Percentiles rank a stretch among this genome's conserved stretches.
phyloP scores from a whole-genome alignment of 1,140 invertebrate genomes.

The Onthophagus taurus region DNA sequence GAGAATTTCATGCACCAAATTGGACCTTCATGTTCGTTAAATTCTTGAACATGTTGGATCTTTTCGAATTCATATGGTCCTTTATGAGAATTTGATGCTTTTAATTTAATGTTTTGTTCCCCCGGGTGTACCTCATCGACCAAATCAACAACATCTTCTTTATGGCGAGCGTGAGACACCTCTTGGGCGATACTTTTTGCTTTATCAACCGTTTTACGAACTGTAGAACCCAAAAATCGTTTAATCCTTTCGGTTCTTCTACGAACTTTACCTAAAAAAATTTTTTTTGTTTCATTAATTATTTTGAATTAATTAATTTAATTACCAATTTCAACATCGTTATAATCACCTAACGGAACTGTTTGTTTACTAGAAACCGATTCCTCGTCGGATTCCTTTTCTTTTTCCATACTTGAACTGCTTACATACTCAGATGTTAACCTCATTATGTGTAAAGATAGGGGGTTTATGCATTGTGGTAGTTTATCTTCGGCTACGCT shows the following conservation, averaged over 20 bases:
- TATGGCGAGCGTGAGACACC: constrained; percentile 72
- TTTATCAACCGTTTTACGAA: constrained; percentile 82
- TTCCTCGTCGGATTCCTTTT: constrained; percentile 75
- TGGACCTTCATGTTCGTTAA: constrained; percentile 72
- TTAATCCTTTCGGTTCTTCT: constrained; percentile 55
- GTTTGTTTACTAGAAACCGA: constrained; percentile 68
- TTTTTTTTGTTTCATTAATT: constrained; percentile 23
- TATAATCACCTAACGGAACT: constrained; percentile 46
- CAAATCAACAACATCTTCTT: constrained; percentile 76
- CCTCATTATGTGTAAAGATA: constrained; percentile 91
- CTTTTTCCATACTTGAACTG: constrained; percentile 63
- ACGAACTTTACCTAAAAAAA: constrained; percentile 41
- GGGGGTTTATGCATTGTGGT: constrained; percentile 82
- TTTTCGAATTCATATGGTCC: constrained; percentile 90
- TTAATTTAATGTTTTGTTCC: constrained; percentile 82
- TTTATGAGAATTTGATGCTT: constrained; percentile 90
- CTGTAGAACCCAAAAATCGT: constrained; percentile 75
- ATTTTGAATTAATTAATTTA: constrained; percentile 12
- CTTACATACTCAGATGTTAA: constrained; percentile 83
- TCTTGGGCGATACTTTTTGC: constrained; percentile 84
- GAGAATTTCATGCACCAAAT: constrained; percentile 99
- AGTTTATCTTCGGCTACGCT: constrained; percentile 85
- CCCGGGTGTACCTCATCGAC: constrained; percentile 71
- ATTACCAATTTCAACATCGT: too few relatives aligned
- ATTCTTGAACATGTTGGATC: constrained; percentile 51